These are phyloP conservation scores for Pluvialis apricaria DNA, from an alignment of 2,113 vertebrate species.

Conservation along the genomic window DNA sequence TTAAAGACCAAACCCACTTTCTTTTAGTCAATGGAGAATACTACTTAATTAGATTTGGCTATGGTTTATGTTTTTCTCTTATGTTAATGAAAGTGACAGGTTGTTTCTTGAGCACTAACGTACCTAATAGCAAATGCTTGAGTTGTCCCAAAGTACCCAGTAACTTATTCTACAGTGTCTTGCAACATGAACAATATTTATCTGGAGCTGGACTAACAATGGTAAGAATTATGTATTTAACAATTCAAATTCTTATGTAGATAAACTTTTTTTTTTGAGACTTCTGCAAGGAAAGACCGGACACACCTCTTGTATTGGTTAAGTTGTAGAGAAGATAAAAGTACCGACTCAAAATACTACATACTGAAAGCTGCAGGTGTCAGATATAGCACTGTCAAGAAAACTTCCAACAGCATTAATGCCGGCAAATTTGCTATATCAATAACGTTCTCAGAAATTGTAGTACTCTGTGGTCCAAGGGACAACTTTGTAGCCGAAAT, in stretches of 20 bases:
- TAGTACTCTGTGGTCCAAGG: not conserved
- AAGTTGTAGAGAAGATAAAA: not conserved
- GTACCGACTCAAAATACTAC: not conserved
- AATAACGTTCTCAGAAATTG: not conserved
- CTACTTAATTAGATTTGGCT: not conserved
- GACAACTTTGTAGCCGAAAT: not conserved
- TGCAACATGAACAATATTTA: not conserved
- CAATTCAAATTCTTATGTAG: not conserved
- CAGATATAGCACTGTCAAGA: not conserved
- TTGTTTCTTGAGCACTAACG: not conserved
- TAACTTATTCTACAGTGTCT: not conserved
- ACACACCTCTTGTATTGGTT: not conserved
- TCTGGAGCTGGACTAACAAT: not conserved
- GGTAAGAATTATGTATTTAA: not conserved
- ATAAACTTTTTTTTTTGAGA: not conserved
- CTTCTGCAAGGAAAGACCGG: not conserved
- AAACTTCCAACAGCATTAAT: not conserved
- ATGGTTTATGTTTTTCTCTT: not conserved
- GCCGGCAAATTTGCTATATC: not conserved
- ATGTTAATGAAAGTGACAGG: not conserved
- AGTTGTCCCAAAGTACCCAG: not conserved
- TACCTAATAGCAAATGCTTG: not conserved
- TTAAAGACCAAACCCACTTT: not conserved
- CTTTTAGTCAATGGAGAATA: not conserved
- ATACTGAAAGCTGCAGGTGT: not conserved